Evolutionary conservation across 1,140 invertebrate species (phyloP), one percentile per base, ranked within the genome.

Genomic region (Lordiphosa collinella): DNA sequence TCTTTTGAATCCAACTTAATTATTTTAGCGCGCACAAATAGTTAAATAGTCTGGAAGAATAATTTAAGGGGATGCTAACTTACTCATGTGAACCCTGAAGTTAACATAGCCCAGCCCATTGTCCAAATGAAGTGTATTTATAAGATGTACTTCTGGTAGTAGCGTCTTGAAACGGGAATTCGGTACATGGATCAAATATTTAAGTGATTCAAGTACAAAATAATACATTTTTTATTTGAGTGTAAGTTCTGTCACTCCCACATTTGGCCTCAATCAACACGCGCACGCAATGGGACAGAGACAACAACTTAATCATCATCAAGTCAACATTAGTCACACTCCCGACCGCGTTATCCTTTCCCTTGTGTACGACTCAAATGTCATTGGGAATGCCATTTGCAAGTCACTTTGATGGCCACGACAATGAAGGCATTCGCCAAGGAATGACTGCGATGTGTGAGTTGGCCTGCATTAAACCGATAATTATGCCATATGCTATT

Each of bases 291-390:
- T 65, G 57, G 60, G 29, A 66, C 53, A 63, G 63, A 47, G 61
- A 75, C 54, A 71, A 71, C 78, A 73, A 78, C 78, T 82, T 84
- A 82, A 84, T 82, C 78, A 84, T 82, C 78, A 78, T 82, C 76
- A 84, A 75, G 72, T 64, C 62, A 53, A 56, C 76, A 82, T 82
- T 82, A 82, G 78, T 82, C 78, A 82, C 76, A 82, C 76, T 78
- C 56, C 32, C 57, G 9, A 55, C 48, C 51, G 67, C 67, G 53
- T 82, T 78, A 82, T 82, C 78, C 71, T 68, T 76, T 70, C 16
- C 31, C 55, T 36, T 43, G 46, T 41, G 55, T 36, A 37, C 44
- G 36, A 5, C 66, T 75, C 61, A 75, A 74, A 75, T 82, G 76
- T 71, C 66, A 82, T 68, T 72, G 58, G 48, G 46, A 63, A 78